Evolutionary conservation across 1,140 invertebrate species (phyloP).

Genomic region (Drosophila busckii): DNA sequence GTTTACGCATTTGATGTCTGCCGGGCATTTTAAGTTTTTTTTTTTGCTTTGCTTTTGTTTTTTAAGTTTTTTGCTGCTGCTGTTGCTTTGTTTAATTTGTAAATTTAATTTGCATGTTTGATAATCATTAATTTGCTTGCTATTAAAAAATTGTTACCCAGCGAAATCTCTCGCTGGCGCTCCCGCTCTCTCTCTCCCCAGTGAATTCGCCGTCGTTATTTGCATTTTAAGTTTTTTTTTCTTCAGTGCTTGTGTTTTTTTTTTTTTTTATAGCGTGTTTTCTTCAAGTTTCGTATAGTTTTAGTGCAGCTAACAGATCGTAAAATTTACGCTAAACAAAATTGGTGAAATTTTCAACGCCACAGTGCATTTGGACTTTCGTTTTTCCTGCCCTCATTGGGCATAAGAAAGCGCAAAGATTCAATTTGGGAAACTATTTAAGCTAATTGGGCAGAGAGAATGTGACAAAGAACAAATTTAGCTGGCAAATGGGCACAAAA

Average conservation of each 20-base stretch:
- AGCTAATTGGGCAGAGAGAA: too few species aligned
- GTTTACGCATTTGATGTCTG: constrained; percentile 36
- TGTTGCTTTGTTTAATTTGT: constrained; percentile 20
- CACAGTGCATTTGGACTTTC: constrained; percentile 45
- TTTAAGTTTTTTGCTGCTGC: constrained; percentile 5
- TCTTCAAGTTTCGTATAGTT: constrained; percentile 23
- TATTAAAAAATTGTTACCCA: constrained; percentile 34
- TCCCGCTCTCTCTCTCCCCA: constrained; percentile 22
- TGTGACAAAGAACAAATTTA: too few species aligned
- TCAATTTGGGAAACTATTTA: too few species aligned
- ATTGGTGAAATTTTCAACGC: constrained; percentile 47
- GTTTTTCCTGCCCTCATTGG: constrained; percentile 14
- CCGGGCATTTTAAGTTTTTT: constrained; percentile 19
- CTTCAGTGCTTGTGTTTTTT: constrained; percentile 2
- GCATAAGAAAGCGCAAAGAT: constrained; percentile 36
- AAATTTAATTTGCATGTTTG: constrained; percentile 56
- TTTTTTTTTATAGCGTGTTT: constrained; percentile 30
- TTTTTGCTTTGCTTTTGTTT: constrained; percentile 11
- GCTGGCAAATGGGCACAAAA: too few species aligned
- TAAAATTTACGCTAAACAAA: constrained; percentile 43
- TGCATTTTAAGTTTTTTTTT: constrained; percentile 37
- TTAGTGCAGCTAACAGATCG: constrained; percentile 43
- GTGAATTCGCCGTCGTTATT: constrained; percentile 42
- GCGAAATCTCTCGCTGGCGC: constrained; percentile 40
- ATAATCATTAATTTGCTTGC: constrained; percentile 50